Evolutionary conservation across 2,888 invertebrate species (phyloP).

Genomic region (Coelopa pilipes): DNA sequence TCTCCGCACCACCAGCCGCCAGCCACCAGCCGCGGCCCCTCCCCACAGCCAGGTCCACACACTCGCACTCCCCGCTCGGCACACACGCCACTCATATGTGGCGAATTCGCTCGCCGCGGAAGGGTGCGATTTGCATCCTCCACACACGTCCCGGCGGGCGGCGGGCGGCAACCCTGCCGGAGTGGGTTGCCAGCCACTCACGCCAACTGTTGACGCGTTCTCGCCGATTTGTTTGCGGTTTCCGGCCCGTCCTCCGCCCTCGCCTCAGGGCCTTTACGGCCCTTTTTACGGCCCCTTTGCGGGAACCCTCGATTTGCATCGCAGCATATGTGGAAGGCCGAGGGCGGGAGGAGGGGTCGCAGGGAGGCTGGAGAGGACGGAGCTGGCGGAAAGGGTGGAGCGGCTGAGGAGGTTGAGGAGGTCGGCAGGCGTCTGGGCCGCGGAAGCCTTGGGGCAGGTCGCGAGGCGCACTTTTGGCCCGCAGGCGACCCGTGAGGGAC

Average conservation of each 20-base stretch:
- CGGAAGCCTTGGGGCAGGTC: no score
- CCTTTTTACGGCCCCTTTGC: neutral
- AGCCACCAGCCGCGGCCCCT: no score
- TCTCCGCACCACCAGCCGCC: no score
- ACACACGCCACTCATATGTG: neutral
- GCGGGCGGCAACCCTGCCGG: neutral
- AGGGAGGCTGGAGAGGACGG: neutral
- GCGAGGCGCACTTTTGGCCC: no score
- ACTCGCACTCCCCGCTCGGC: no score
- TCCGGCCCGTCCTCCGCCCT: neutral
- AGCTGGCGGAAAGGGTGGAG: neutral
- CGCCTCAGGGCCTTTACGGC: constrained; percentile 1
- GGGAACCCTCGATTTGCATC: neutral
- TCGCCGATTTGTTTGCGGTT: constrained; percentile 26
- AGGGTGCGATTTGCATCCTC: constrained; percentile 2
- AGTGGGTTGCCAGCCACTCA: neutral
- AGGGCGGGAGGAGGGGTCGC: neutral
- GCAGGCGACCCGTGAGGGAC: no score
- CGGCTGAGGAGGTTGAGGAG: neutral
- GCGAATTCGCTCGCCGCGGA: neutral
- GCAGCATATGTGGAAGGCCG: neutral
- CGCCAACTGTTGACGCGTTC: constrained; percentile 26
- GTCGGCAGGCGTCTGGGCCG: no score
- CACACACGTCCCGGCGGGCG: neutral
- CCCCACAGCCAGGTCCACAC: no score